Percentiles rank a stretch among this genome's conserved stretches.
These are phyloP conservation scores for Eupithecia tripunctaria DNA, from an alignment of 2,888 invertebrate species.

Conservation along the genomic window DNA sequence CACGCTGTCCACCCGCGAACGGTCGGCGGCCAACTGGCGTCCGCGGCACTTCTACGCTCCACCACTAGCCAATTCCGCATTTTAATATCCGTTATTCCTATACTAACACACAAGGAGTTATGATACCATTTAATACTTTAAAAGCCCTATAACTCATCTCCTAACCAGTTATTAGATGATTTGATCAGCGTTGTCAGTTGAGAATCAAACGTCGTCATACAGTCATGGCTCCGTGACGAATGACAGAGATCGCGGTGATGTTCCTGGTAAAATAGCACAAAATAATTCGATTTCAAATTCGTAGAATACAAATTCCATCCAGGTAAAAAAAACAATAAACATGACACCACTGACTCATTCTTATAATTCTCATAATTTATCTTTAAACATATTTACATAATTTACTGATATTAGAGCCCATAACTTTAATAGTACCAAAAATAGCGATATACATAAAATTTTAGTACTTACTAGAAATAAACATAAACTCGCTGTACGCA, in stretches of 20 bases:
- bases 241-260: not conserved
- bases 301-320: slow-evolving; percentile 5
- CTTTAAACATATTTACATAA: not conserved
- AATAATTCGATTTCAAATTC: slow-evolving; percentile 13
- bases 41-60: slow-evolving; percentile 64
- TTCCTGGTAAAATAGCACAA: slow-evolving; percentile 22
- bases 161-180: slow-evolving; percentile 47
- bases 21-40: slow-evolving; percentile 79
- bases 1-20: slow-evolving; percentile 77
- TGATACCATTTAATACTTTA: slow-evolving; percentile 48
- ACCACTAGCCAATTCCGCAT: slow-evolving; percentile 81
- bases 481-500: too few species aligned
- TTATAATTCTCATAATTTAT: not conserved
- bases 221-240: slow-evolving; percentile 36
- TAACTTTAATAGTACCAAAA: not conserved
- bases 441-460: too few species aligned
- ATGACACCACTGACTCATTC: slow-evolving; percentile 8
- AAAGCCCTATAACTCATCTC: slow-evolving; percentile 47
- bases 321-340: not conserved
- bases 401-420: not conserved
- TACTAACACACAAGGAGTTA: slow-evolving; percentile 57
- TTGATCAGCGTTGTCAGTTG: slow-evolving; percentile 38
- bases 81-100: slow-evolving; percentile 79
- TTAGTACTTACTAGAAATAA: too few species aligned
- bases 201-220: slow-evolving; percentile 40